phyloP scores from a whole-genome alignment of 2,113 vertebrate genomes.

The Motacilla alba region DNA sequence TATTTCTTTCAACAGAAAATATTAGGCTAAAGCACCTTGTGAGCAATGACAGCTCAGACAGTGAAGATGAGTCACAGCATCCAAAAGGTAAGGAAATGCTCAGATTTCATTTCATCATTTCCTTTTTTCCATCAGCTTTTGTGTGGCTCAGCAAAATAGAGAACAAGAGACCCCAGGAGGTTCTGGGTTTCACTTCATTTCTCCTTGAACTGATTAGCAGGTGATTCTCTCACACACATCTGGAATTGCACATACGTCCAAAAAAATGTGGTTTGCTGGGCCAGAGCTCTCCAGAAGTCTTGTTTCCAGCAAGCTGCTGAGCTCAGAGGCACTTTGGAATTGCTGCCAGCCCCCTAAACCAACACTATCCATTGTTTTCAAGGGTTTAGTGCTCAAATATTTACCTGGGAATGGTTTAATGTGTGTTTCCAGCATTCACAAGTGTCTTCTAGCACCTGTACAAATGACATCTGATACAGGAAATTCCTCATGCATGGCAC shows the following conservation, averaged over 20 bases:
- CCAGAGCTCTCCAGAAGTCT: not conserved
- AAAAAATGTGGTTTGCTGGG: not conserved
- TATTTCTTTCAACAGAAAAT: slow-evolving; percentile 81
- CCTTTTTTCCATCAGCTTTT: not conserved
- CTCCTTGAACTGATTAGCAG: not conserved
- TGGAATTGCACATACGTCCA: not conserved
- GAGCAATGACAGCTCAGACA: slow-evolving; percentile 86
- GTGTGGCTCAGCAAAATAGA: not conserved
- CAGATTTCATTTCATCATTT: not conserved
- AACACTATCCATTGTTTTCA: not conserved
- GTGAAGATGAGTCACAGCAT: slow-evolving; percentile 84
- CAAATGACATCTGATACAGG: not conserved
- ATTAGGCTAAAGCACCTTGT: slow-evolving; percentile 90
- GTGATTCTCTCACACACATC: not conserved
- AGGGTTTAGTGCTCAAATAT: not conserved
- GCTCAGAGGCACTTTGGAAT: not conserved
- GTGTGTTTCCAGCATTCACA: not conserved
- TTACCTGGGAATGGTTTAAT: not conserved
- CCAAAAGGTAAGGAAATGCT: slow-evolving; percentile 81
- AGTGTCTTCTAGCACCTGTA: not conserved
- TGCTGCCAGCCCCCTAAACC: not conserved
- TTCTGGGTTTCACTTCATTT: not conserved
- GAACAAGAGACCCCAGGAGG: not conserved
- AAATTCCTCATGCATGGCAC: not conserved
- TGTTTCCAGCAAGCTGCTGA: not conserved